Base-by-base conservation (phyloP, 2,797 vertebrate genomes). In the Typhlichthys subterraneus region DNA sequence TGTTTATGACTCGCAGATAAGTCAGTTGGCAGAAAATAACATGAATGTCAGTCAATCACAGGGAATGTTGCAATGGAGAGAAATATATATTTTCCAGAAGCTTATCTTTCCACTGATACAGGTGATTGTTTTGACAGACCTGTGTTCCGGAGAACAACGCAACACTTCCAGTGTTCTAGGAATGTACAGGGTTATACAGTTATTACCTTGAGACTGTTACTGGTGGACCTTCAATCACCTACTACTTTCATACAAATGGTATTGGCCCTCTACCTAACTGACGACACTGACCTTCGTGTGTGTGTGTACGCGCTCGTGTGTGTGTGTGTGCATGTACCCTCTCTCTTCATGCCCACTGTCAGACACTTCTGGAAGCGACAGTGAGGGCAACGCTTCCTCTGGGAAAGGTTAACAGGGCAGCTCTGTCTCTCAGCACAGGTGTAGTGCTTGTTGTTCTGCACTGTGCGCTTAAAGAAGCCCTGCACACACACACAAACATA, bases 321-420 rank as follows among this genome's bases (percentile, higher is more conserved):
- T 7, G 33, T 8, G 1, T 3, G 33, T 47, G 50, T 31, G 14
- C 19, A n/a, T 56, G 9, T 87, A 94, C 93, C 93, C 83, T 94
- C 93, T 85, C 65, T 88, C 81, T 83, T 94, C 93, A 94, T 94
- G 64, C 93, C 93, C 17, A 94, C 93, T 12, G 89, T 86, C 77
- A 94, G 80, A 73, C 93, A 94, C 80, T 94, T 94, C 80, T 94
- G 92, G 69, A 94, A 93, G 67, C 93, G 92, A 29, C 93, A 94
- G 78, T 52, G 93, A 3, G 93, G 93, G 55, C 93, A 94, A 2
- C 92, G 90, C 72, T 94, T 94, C 70, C 93, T 90, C 79, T 94
- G 93, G 3, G 89, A 88, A 13, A 67, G 85, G 80, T 93, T 90
- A 83, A 94, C 89, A 47, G 91, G 91, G 75, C 93, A 94, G 71